Conservation (phyloP, 2,113 vertebrate genomes). For the Petaurus breviceps region DNA sequence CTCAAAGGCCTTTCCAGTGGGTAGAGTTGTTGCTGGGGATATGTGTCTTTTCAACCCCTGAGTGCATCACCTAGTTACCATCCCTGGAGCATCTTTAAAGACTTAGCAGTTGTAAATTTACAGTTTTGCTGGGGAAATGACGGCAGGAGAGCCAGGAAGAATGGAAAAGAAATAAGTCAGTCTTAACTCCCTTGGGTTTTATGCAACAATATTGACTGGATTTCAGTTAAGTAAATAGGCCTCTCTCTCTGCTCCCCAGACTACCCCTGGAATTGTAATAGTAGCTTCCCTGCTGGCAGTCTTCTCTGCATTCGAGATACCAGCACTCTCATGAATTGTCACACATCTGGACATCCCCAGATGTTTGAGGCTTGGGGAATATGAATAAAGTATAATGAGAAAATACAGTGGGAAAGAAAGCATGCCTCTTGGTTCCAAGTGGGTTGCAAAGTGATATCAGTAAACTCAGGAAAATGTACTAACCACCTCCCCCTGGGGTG, state of each 20-base stretch:
- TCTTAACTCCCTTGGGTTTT: conserved; percentile 28
- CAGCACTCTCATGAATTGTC: not conserved
- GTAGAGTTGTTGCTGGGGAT: not conserved
- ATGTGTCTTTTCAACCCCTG: not conserved
- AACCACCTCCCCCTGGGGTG: too few species aligned
- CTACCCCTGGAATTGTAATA: conserved; percentile 42
- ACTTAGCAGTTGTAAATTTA: not conserved
- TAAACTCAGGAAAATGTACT: not conserved
- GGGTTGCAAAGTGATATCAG: not conserved
- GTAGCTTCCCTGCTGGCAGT: conserved; percentile 12
- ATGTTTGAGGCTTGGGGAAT: not conserved
- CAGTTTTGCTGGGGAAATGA: not conserved
- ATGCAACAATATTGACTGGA: not conserved
- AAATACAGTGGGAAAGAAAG: not conserved
- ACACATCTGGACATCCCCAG: not conserved
- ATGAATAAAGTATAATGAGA: not conserved
- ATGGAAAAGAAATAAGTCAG: not conserved
- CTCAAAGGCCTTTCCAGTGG: not conserved
- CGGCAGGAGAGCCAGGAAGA: not conserved
- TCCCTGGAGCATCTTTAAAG: not conserved
- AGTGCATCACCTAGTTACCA: not conserved
- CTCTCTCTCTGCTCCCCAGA: conserved; percentile 6
- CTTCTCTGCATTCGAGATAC: not conserved
- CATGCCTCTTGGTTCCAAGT: not conserved
- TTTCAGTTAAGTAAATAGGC: conserved; percentile 55